Conservation (phyloP, 1,140 invertebrate species). For the Leptoteleia sp. region DNA sequence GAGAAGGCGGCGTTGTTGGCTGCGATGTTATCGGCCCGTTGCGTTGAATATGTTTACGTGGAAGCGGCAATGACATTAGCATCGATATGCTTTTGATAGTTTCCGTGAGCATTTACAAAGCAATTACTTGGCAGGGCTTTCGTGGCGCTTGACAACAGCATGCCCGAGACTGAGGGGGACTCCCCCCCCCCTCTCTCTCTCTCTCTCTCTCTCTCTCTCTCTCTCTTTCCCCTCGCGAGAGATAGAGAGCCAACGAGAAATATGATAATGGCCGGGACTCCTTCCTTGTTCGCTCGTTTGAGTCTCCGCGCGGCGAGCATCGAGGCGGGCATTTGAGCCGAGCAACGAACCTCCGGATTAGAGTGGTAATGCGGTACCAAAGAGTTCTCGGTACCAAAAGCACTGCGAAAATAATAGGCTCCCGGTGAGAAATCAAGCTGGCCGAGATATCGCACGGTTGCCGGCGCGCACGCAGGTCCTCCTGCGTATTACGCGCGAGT, state of each 20-base stretch:
- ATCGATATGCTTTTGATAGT: constrained; percentile 68
- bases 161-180: constrained; percentile 51
- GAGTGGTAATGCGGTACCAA: too few species aligned
- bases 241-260: too few species aligned
- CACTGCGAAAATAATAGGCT: constrained; percentile 44
- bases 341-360: constrained; percentile 67
- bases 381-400: constrained; percentile 59
- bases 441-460: constrained; percentile 31
- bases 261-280: constrained; percentile 71
- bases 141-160: constrained; percentile 43
- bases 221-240: too few species aligned
- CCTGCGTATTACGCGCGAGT: constrained; percentile 5
- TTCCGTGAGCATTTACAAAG: constrained; percentile 64
- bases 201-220: too few species aligned
- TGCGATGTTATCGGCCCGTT: constrained; percentile 34
- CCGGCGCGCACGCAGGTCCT: constrained; percentile 11
- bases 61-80: constrained; percentile 34
- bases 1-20: constrained; percentile 18
- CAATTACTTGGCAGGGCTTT: constrained; percentile 69
- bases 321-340: too few species aligned
- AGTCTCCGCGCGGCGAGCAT: too few species aligned
- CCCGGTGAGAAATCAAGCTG: constrained; percentile 36
- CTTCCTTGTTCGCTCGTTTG: constrained; percentile 45
- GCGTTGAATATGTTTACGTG: constrained; percentile 21
- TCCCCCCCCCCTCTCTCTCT: too few species aligned